phyloP scores from a whole-genome alignment of 2,113 vertebrate species.

The Malaclemys terrapin region DNA sequence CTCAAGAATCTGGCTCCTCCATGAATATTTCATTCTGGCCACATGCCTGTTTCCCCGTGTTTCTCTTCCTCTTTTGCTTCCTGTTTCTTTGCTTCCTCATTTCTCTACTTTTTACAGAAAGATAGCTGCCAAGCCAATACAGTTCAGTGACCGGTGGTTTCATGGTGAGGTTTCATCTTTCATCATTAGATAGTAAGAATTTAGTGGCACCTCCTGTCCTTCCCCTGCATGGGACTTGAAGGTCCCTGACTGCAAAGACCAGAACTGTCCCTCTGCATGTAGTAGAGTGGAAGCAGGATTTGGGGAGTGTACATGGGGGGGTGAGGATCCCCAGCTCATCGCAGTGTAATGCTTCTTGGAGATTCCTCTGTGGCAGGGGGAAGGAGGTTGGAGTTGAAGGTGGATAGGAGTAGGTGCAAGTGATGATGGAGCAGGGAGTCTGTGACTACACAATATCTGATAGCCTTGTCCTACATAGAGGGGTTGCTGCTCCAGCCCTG shows the following conservation, averaged over 20 bases:
- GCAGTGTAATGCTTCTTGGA: accelerated
- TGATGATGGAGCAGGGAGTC: not conserved
- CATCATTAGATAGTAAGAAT: not conserved
- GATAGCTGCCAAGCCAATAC: not conserved
- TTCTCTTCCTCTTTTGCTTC: not conserved
- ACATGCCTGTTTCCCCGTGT: not conserved
- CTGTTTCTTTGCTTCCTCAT: not conserved
- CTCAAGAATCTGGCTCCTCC: not conserved
- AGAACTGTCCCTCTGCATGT: not conserved
- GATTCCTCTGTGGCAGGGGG: not conserved
- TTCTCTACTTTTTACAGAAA: not conserved
- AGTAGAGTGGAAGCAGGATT: not conserved
- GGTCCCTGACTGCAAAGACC: not conserved
- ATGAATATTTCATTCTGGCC: not conserved
- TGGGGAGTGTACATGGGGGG: not conserved
- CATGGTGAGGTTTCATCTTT: not conserved
- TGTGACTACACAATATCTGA: not conserved
- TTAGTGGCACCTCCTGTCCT: not conserved
- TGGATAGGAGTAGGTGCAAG: not conserved
- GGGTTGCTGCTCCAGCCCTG: not conserved
- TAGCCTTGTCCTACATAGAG: not conserved
- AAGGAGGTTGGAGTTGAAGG: not conserved
- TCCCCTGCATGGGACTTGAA: not conserved
- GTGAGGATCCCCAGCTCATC: too few species aligned
- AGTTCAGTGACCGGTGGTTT: not conserved